These are phyloP conservation scores for Myrmecobius fasciatus DNA, from an alignment of 2,113 vertebrate genomes.

Conservation along the genomic window DNA sequence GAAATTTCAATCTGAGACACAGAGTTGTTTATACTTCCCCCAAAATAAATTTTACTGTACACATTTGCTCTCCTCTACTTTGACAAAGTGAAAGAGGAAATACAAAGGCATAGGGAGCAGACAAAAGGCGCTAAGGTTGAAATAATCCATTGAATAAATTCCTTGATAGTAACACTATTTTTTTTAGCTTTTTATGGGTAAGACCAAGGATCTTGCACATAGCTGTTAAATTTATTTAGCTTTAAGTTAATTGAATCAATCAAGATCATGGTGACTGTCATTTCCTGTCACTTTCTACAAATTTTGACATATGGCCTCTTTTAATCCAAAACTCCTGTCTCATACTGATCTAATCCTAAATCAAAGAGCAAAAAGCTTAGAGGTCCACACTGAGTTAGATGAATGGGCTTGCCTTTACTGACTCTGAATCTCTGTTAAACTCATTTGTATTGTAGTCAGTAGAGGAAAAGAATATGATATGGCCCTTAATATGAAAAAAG, in stretches of 20 bases:
- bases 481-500: slow-evolving; percentile 56
- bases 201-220: background rate
- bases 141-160: background rate
- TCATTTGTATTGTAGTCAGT: background rate
- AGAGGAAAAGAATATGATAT: background rate
- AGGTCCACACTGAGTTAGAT: background rate
- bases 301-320: background rate
- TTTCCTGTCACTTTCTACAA: background rate
- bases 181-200: background rate
- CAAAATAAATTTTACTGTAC: background rate
- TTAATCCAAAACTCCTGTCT: background rate
- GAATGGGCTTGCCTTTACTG: background rate
- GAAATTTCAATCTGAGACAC: background rate
- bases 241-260: background rate
- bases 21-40: background rate
- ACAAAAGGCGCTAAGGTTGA: background rate
- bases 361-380: background rate
- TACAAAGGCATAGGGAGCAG: background rate
- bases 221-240: background rate
- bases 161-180: background rate
- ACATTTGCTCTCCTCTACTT: background rate
- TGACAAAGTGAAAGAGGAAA: background rate
- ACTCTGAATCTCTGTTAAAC: background rate
- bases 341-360: background rate
- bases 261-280: background rate